Conservation (phyloP, 92 coral and sea anemone genomes). For the Porites lobata region DNA sequence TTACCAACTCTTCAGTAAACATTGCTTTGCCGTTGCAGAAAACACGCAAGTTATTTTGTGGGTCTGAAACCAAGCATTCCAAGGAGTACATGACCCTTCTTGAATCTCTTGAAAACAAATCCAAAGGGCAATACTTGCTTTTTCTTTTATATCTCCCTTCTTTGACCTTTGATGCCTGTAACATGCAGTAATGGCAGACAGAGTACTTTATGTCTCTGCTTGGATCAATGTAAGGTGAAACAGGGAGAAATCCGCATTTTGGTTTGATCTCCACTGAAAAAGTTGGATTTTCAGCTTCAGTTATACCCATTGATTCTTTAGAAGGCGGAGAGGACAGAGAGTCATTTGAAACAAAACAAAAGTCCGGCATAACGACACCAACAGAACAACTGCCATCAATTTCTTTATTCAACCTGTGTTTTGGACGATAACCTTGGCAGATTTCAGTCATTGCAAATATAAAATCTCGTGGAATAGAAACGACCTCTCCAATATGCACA, state of each 20-base stretch:
- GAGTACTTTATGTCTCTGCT: constrained; percentile 56
- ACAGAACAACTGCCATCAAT: constrained; percentile 61
- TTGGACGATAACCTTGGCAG: constrained; percentile 77
- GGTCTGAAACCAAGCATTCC: constrained; percentile 80
- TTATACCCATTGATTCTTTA: not conserved
- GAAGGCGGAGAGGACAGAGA: not conserved
- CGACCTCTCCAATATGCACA: constrained; percentile 73
- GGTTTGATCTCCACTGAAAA: constrained; percentile 96
- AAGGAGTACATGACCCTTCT: constrained; percentile 82
- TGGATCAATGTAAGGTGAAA: constrained; percentile 61
- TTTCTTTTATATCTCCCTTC: constrained; percentile 81
- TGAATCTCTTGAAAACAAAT: constrained; percentile 82
- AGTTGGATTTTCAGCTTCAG: constrained; percentile 49
- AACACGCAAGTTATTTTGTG: constrained; percentile 92
- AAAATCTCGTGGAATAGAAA: constrained; percentile 79
- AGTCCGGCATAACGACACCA: constrained; percentile 92
- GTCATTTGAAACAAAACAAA: constrained; percentile 71
- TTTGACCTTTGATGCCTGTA: constrained; percentile 86
- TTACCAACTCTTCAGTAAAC: constrained; percentile 78
- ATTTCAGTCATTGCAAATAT: constrained; percentile 61
- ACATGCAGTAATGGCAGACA: constrained; percentile 89
- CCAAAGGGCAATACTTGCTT: constrained; percentile 94
- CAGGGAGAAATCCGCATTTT: constrained; percentile 92
- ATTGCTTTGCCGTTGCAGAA: constrained; percentile 84
- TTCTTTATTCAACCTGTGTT: constrained; percentile 78